Percentiles rank a stretch among this genome's conserved stretches.
Evolutionary conservation across 1,140 invertebrate genomes (phyloP).

Genomic region (Popillia japonica): DNA sequence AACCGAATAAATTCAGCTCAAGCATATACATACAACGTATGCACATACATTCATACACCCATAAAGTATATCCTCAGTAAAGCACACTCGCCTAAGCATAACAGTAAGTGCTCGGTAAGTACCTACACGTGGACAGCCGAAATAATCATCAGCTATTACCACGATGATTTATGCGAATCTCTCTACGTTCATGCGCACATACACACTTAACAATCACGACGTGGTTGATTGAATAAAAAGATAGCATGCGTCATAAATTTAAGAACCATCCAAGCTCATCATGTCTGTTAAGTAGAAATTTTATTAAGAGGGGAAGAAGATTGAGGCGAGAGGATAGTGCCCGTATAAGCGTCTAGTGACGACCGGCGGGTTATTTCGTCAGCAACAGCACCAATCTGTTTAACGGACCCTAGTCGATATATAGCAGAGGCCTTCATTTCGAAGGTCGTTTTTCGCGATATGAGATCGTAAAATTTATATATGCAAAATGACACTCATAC

Average conservation of each 20-base stretch:
- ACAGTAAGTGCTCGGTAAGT: neutral
- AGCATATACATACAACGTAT: too few species aligned
- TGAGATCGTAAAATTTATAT: constrained; percentile 15
- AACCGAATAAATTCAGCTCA: too few species aligned
- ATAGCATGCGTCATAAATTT: constrained; percentile 11
- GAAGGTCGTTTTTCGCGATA: constrained; percentile 9
- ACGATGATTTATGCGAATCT: neutral
- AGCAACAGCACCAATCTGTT: neutral
- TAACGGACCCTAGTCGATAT: neutral
- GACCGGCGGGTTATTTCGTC: neutral
- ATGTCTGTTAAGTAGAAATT: constrained; percentile 15
- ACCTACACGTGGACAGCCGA: constrained; percentile 12
- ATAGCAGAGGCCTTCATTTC: neutral
- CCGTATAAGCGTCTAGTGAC: neutral
- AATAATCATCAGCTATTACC: neutral
- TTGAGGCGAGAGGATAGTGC: neutral
- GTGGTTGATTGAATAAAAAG: constrained; percentile 11
- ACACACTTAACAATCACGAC: neutral
- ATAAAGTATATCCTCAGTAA: neutral
- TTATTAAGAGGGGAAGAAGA: constrained; percentile 14
- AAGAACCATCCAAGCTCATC: constrained; percentile 1
- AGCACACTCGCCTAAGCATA: neutral
- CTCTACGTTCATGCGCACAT: neutral
- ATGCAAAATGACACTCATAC: constrained; percentile 5
- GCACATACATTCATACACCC: neutral